Conservation (phyloP, 2,113 vertebrate species). For the Manacus vitellinus region DNA sequence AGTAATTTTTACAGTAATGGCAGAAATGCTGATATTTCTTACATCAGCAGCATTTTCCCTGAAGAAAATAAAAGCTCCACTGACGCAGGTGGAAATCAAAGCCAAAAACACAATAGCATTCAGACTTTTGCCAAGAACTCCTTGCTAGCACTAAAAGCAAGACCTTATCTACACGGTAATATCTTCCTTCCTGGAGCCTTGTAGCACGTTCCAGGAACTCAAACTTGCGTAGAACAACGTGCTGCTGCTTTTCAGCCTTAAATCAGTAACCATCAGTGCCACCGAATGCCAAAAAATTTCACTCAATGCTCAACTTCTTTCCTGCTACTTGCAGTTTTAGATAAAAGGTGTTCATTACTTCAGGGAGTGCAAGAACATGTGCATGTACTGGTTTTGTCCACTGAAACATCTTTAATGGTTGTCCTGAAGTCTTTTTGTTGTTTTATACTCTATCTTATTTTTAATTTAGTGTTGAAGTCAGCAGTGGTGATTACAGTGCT, state of each 20-base stretch:
- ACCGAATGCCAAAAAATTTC: background rate
- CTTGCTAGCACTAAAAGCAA: background rate
- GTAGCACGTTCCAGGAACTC: background rate
- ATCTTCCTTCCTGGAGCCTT: slow-evolving; percentile 30
- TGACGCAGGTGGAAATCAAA: background rate
- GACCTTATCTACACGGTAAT: background rate
- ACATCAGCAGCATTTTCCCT: background rate
- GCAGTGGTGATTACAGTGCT: slow-evolving; percentile 32
- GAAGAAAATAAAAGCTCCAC: background rate
- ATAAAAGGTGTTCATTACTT: background rate
- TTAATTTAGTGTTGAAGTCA: background rate
- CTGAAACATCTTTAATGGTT: background rate
- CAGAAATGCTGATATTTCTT: background rate
- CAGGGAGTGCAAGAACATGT: background rate
- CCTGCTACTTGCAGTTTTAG: background rate
- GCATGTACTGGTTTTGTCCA: background rate
- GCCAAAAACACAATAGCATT: background rate
- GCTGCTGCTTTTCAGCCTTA: background rate
- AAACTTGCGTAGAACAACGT: background rate
- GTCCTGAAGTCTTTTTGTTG: background rate
- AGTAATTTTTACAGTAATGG: background rate
- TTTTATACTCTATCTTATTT: background rate
- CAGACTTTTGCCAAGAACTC: background rate
- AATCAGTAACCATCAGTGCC: background rate
- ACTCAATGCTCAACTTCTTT: background rate